Evolutionary conservation across 2,797 vertebrate genomes (phyloP).

Genomic region (Momotus momota): DNA sequence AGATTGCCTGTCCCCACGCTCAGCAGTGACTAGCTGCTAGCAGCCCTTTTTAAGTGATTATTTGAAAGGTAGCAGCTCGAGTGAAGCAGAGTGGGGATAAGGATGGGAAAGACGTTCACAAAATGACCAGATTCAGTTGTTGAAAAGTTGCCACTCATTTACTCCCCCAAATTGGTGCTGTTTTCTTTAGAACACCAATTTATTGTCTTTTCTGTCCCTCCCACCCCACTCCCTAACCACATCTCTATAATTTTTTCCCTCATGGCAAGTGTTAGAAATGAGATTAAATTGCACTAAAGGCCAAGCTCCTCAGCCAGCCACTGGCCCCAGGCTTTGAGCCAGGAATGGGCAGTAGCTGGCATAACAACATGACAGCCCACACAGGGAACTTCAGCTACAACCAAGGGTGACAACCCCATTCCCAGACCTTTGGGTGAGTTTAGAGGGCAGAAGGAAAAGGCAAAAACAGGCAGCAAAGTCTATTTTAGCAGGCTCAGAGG

Average conservation of each 20-base stretch:
- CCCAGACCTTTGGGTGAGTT: not conserved
- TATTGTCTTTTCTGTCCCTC: not conserved
- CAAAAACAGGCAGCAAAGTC: not conserved
- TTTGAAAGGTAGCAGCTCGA: not conserved
- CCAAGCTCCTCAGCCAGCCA: rapidly evolving
- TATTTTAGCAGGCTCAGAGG: not conserved
- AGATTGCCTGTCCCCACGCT: not conserved
- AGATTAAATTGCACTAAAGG: not conserved
- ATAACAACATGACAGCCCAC: rapidly evolving
- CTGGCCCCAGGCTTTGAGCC: not conserved
- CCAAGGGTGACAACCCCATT: not conserved
- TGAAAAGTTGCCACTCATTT: not conserved
- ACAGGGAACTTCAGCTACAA: not conserved
- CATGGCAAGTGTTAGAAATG: not conserved
- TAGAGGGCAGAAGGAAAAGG: not conserved
- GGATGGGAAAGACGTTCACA: not conserved
- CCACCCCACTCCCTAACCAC: not conserved
- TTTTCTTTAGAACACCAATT: not conserved
- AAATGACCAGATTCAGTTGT: not conserved
- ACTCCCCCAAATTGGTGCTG: too few species aligned
- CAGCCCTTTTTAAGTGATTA: not conserved
- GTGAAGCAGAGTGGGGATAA: not conserved
- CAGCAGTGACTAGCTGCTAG: not conserved
- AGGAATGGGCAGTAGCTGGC: not conserved
- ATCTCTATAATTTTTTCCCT: not conserved